These are phyloP conservation scores for Drosophila siamana DNA, from an alignment of 2,888 invertebrate species.

Conservation along the genomic window DNA sequence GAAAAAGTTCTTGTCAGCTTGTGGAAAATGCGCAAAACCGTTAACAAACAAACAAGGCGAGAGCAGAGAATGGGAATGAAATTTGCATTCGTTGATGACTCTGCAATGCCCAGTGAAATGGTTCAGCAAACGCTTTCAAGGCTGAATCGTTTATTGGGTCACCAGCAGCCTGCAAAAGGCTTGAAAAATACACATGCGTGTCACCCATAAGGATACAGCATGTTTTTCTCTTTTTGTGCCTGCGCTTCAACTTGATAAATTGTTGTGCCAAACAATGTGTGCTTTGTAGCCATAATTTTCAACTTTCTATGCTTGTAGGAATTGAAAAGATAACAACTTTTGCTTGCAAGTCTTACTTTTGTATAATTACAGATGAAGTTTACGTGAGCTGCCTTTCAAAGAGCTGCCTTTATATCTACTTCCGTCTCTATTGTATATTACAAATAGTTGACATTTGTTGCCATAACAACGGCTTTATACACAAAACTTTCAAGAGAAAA, in stretches of 20 bases:
- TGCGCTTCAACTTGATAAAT: slow-evolving; percentile 11
- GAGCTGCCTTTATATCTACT: too few species aligned
- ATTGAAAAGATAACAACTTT: too few species aligned
- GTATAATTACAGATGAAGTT: too few species aligned
- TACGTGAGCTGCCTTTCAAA: too few species aligned
- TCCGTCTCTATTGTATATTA: background rate
- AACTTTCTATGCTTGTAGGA: too few species aligned
- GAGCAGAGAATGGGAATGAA: slow-evolving; percentile 1
- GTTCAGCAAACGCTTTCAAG: slow-evolving; percentile 73
- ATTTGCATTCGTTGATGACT: slow-evolving; percentile 54
- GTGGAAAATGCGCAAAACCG: slow-evolving; percentile 10
- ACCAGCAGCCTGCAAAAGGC: slow-evolving; percentile 26
- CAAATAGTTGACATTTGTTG: background rate
- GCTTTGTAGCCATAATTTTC: background rate
- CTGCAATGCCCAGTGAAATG: slow-evolving; percentile 38
- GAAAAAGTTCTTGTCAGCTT: slow-evolving; percentile 57
- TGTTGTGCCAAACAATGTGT: background rate
- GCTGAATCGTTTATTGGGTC: slow-evolving; percentile 32
- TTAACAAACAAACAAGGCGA: background rate
- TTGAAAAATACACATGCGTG: slow-evolving; percentile 3
- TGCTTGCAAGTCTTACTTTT: too few species aligned
- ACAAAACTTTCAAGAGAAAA: background rate
- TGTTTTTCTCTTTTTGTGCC: slow-evolving; percentile 1
- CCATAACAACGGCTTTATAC: background rate
- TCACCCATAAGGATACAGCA: slow-evolving; percentile 20